Base-by-base conservation (phyloP, 2,797 vertebrate species). In the Gymnoscopelus braueri region DNA sequence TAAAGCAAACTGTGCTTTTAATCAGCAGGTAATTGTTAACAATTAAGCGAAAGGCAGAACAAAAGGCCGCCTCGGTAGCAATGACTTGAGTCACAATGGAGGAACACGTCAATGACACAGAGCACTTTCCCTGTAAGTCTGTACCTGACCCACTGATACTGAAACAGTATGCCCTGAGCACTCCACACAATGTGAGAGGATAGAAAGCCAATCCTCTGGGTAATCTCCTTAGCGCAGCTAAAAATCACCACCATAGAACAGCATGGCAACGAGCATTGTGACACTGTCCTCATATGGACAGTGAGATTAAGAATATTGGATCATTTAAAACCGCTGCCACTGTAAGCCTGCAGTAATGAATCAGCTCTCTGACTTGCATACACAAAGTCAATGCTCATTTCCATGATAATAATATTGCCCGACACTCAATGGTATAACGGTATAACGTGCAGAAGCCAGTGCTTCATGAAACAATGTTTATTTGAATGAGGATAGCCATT, bases 61-160 rank as follows among this genome's bases (percentile, higher is more conserved):
- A 89, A 85, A 87, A 83, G 72, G 64, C 75, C 44, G 54, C 63
- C 44, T 87, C 65, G 74, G 72, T 60, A 65, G 75, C 69, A 72
- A 12, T 63, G 79, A 82, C 67, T 48, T 60, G 55, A 74, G 61
- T 39, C 75, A 89, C 86, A 87, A 83, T 87, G 58, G 75, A 81
- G 68, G 54, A 86, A 78, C 79, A 78, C 63, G 75, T 69, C 80
- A 81, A 74, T 90, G 85, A 89, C 89, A 90, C 71, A 0, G 66
- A 86, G 77, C 83, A 90, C 87, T 92, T 91, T 92, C 90, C 83
- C 87, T 80, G 29, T 54, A 71, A 91, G 89, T 84, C 87, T 81
- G 29, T 54, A 72, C 67, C 75, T 83, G 79, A 81, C 74, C 70
- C 60, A 57, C 71, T 90, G 88, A 89, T 72, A 91, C 70, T 69